Evolutionary conservation across 2,113 vertebrate genomes (phyloP).

Genomic region (Alethe castanea): DNA sequence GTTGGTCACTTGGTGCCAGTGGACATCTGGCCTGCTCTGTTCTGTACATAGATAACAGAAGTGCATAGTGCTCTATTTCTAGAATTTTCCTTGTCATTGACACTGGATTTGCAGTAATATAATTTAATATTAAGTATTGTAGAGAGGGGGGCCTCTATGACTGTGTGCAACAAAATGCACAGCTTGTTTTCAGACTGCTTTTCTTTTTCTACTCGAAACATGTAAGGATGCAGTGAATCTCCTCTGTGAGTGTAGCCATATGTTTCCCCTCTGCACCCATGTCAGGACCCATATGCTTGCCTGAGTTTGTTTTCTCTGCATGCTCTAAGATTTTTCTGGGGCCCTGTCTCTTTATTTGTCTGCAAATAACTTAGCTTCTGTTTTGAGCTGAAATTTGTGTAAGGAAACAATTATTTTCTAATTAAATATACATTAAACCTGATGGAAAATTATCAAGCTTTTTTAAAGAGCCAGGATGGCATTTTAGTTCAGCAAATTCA

Average conservation of each 20-base stretch:
- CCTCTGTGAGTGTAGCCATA: background rate
- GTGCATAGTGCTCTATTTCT: background rate
- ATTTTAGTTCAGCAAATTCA: background rate
- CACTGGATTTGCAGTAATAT: background rate
- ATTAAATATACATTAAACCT: background rate
- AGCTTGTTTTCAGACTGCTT: background rate
- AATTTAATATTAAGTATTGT: background rate
- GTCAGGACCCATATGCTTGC: conserved; percentile 32
- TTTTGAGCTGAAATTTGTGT: background rate
- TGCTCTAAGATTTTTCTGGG: background rate
- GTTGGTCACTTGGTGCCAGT: accelerated
- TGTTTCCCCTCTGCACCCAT: conserved; percentile 25
- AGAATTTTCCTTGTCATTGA: background rate
- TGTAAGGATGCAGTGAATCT: background rate
- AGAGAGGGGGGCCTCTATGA: background rate
- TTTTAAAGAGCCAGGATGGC: background rate
- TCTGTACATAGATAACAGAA: background rate
- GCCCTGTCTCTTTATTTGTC: background rate
- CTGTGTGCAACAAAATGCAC: background rate
- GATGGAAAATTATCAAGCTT: background rate
- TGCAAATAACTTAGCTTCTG: background rate
- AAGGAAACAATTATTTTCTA: background rate
- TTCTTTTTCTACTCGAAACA: background rate
- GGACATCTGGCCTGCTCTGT: background rate
- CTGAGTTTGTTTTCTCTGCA: background rate